Conservation (phyloP, 2,888 invertebrate genomes). For the Hermodice carunculata region DNA sequence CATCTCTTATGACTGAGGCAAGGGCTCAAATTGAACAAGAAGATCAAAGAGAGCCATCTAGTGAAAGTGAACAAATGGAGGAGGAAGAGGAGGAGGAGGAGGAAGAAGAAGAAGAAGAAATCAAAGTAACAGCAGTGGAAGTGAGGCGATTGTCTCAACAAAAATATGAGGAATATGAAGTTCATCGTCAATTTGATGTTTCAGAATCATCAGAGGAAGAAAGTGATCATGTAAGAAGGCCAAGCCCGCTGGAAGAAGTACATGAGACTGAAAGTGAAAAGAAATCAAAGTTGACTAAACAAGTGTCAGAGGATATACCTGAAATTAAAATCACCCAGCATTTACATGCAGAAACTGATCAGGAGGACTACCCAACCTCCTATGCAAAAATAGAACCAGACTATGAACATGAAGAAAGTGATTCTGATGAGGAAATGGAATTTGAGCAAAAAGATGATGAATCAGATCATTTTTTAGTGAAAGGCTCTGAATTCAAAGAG, state of each 20-base stretch:
- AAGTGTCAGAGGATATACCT: constrained; percentile 72
- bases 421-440: constrained; percentile 27
- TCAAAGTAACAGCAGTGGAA: too few relatives aligned
- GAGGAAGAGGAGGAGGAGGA: constrained; percentile 2
- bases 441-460: not conserved
- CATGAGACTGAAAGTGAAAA: constrained; percentile 7
- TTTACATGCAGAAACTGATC: constrained; percentile 64
- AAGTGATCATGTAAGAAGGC: not conserved
- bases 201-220: constrained; percentile 17
- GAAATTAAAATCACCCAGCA: constrained; percentile 77
- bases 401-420: constrained; percentile 62
- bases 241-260: constrained; percentile 1
- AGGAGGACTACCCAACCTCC: constrained; percentile 45
- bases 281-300: not conserved
- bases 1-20: constrained; percentile 60
- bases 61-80: constrained; percentile 40
- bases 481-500: constrained; percentile 16
- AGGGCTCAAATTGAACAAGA: constrained; percentile 48
- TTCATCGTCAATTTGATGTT: too few relatives aligned
- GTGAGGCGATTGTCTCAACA: too few relatives aligned
- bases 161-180: too few relatives aligned
- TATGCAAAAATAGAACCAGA: constrained; percentile 70
- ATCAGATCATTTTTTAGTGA: constrained; percentile 27
- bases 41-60: constrained; percentile 69
- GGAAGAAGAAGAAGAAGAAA: constrained; percentile 12